A percentile compares a stretch with the other conserved stretches of the same genome.
Evolutionary conservation across 2,888 invertebrate genomes (phyloP).

Genomic region (Diaprepes abbreviatus): DNA sequence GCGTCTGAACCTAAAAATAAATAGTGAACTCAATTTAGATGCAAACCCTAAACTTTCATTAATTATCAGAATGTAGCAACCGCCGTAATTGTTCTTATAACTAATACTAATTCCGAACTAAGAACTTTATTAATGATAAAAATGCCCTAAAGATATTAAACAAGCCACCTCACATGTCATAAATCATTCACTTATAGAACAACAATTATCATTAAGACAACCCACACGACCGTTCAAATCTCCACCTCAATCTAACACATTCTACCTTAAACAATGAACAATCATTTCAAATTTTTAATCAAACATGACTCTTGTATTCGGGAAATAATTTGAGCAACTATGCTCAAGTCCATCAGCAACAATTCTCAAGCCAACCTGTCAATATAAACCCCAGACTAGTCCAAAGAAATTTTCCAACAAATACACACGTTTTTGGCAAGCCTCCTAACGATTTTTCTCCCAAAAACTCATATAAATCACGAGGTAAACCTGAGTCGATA

Average conservation of each 20-base stretch:
- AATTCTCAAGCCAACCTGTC: neutral
- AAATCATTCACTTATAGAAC: slow-evolving; percentile 10
- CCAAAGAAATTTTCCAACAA: neutral
- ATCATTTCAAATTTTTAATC: neutral
- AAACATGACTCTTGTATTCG: neutral
- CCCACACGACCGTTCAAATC: neutral
- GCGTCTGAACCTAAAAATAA: slow-evolving; percentile 16
- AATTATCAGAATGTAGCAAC: slow-evolving; percentile 16
- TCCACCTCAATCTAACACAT: neutral
- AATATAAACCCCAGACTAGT: neutral
- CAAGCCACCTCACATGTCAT: neutral
- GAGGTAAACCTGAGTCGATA: no score
- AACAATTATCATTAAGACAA: slow-evolving; percentile 5
- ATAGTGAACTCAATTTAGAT: neutral
- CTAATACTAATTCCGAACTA: slow-evolving; percentile 5
- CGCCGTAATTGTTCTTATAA: slow-evolving; percentile 5
- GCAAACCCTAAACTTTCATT: neutral
- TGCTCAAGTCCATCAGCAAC: neutral
- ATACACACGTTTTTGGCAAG: neutral
- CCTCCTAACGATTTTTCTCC: neutral
- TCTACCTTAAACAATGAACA: neutral
- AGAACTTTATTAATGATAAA: no score
- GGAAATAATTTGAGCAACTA: neutral
- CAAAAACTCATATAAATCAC: slow-evolving; percentile 7
- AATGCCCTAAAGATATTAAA: slow-evolving; percentile 8